Evolutionary conservation across 1,140 invertebrate species (phyloP).

Genomic region (Druon quercuslanigerum): DNA sequence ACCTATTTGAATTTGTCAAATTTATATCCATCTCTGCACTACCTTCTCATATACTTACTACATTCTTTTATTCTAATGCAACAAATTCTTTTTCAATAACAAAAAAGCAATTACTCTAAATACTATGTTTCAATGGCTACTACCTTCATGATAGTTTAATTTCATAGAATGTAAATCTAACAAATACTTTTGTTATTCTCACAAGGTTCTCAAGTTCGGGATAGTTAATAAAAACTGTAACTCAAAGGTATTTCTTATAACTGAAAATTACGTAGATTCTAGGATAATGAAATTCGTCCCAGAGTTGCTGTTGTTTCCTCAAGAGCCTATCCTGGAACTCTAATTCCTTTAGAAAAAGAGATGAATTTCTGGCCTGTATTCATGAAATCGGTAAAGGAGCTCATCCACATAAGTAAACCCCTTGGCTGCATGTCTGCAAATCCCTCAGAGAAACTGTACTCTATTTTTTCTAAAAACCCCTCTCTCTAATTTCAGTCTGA

Average conservation of each 20-base stretch:
- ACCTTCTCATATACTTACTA: too few species aligned
- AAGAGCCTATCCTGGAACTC: slow-evolving; percentile 48
- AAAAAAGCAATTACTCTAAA: too few species aligned
- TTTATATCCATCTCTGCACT: too few species aligned
- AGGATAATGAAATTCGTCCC: slow-evolving; percentile 24
- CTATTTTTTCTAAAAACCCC: slow-evolving; percentile 1
- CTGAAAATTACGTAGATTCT: slow-evolving; percentile 1
- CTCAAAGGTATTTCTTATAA: not conserved
- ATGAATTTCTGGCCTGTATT: slow-evolving; percentile 31
- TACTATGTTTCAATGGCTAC: too few species aligned
- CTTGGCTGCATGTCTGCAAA: slow-evolving; percentile 35
- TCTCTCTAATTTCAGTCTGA: slow-evolving; percentile 28
- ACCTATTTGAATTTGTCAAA: slow-evolving; percentile 27
- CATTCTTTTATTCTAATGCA: too few species aligned
- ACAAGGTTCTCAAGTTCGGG: not conserved
- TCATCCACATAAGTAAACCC: slow-evolving; percentile 65
- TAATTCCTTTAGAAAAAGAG: slow-evolving; percentile 52
- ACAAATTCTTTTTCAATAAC: too few species aligned
- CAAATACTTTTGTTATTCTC: not conserved
- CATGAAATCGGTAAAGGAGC: slow-evolving; percentile 34
- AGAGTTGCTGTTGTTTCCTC: not conserved
- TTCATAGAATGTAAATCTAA: too few species aligned
- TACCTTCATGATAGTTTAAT: too few species aligned
- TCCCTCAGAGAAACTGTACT: slow-evolving; percentile 34
- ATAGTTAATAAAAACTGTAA: not conserved